Evolutionary conservation across 2,888 invertebrate genomes (phyloP).

Genomic region (Brachyptera putata): DNA sequence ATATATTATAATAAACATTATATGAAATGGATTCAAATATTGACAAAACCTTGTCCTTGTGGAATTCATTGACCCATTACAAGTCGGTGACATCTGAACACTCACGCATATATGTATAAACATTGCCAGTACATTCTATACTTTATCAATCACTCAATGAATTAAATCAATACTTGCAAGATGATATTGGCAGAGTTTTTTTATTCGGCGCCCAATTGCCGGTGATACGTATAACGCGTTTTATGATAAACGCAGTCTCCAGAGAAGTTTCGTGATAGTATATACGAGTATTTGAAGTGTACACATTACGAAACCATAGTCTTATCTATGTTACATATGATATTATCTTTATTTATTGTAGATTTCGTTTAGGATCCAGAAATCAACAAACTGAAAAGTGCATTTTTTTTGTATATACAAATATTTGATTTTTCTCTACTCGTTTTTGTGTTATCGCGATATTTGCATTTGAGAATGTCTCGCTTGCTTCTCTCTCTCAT

Average conservation of each 20-base stretch:
- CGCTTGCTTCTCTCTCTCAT: neutral
- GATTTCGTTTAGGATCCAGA: neutral
- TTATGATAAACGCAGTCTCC: too few species aligned
- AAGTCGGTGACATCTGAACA: neutral
- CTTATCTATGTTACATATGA: neutral
- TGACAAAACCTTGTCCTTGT: conserved; percentile 1
- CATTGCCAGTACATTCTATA: neutral
- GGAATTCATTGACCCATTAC: neutral
- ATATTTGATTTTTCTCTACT: conserved; percentile 5
- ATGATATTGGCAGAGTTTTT: neutral
- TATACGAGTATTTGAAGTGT: neutral
- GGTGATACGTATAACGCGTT: neutral
- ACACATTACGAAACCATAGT: too few species aligned
- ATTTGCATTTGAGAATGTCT: neutral
- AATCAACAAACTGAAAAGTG: neutral
- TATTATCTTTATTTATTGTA: conserved; percentile 9
- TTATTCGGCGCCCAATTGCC: neutral
- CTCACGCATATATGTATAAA: neutral
- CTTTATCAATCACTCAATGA: neutral
- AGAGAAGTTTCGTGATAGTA: too few species aligned
- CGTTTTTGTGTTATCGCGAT: conserved; percentile 3
- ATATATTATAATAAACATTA: too few species aligned
- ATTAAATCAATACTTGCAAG: neutral
- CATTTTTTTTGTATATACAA: neutral
- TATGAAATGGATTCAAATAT: too few species aligned